Evolutionary conservation across 2,888 invertebrate species (phyloP).

Genomic region (Trichogramma evanescens): DNA sequence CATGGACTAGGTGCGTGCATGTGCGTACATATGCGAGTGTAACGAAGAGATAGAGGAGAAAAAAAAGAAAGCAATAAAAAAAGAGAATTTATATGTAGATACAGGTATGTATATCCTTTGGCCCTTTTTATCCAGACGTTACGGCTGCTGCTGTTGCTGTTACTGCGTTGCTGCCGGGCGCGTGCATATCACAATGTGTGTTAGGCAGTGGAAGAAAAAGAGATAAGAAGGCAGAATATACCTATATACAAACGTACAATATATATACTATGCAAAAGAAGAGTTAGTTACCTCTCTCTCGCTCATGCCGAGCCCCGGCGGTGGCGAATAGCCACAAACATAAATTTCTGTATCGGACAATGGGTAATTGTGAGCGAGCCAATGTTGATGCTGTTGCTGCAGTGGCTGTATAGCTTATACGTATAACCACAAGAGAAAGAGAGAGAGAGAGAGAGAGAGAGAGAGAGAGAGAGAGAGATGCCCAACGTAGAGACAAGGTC

Average conservation of each 20-base stretch:
- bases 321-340: constrained; percentile 36
- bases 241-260: too few species aligned
- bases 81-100: too few species aligned
- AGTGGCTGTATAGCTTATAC: constrained; percentile 25
- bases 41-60: too few species aligned
- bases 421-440: constrained; percentile 8
- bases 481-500: constrained; percentile 4
- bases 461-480: not conserved
- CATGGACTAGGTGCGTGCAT: too few species aligned
- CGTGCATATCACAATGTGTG: constrained; percentile 19
- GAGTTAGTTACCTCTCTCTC: constrained; percentile 39
- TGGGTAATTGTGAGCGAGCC: constrained; percentile 44
- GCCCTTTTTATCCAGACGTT: too few species aligned
- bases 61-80: too few species aligned
- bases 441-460: constrained; percentile 5
- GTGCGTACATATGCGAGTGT: too few species aligned
- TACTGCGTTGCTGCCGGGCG: constrained; percentile 18
- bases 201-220: too few species aligned
- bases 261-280: too few species aligned
- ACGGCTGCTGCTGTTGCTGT: constrained; percentile 1
- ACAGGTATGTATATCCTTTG: too few species aligned
- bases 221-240: too few species aligned
- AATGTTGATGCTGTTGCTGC: constrained; percentile 29
- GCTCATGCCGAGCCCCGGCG: constrained; percentile 24
- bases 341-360: constrained; percentile 48